These are phyloP conservation scores for Aricia agestis DNA, from an alignment of 1,140 invertebrate species.

Conservation along the genomic window DNA sequence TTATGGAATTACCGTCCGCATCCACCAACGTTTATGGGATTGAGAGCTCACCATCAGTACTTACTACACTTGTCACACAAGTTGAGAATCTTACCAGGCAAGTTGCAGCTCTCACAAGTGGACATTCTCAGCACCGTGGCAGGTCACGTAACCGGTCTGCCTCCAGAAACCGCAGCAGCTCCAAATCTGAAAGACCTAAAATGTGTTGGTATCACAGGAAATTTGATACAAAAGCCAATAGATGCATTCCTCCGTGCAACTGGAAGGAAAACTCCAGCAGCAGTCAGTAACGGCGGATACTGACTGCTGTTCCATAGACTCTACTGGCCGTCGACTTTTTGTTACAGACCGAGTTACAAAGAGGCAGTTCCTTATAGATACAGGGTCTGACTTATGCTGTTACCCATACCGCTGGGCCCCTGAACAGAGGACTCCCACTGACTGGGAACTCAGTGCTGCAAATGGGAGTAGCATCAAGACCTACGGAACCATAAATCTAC, in stretches of 20 bases:
- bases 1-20: neutral
- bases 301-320: neutral
- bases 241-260: constrained; percentile 1
- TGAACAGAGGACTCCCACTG: neutral
- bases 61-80: too few relatives aligned
- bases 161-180: neutral
- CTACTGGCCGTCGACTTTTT: neutral
- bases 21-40: neutral
- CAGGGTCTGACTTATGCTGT: neutral
- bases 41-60: neutral
- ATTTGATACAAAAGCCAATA: neutral
- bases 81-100: neutral
- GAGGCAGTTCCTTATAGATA: neutral
- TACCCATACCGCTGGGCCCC: neutral
- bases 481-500: neutral
- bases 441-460: neutral
- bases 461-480: neutral
- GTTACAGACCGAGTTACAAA: neutral
- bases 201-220: constrained; percentile 5
- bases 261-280: neutral
- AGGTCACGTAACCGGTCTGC: too few relatives aligned
- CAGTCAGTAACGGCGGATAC: neutral
- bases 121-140: neutral
- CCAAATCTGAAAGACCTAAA: neutral
- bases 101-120: neutral